Conservation (phyloP, 2,888 invertebrate genomes). For the Tenthredo notha region DNA sequence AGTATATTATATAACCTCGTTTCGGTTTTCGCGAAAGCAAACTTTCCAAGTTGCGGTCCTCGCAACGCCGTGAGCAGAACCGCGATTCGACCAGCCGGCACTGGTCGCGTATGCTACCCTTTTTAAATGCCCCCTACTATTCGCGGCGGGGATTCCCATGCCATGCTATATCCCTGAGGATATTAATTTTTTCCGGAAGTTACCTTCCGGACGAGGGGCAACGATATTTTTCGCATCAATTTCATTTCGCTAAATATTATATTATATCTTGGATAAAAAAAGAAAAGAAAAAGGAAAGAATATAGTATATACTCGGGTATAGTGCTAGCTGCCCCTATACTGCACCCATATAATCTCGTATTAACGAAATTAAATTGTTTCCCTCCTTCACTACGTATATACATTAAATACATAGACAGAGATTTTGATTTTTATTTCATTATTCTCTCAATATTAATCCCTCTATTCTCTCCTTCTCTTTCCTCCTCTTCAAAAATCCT, state of each 20-base stretch:
- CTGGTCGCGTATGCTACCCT: constrained; percentile 16
- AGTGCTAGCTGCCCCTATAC: neutral
- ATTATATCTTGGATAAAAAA: constrained; percentile 61
- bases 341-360: constrained; percentile 29
- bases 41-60: constrained; percentile 63
- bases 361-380: constrained; percentile 43
- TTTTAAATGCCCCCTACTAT: neutral
- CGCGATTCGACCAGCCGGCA: constrained; percentile 27
- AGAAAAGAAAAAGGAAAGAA: neutral
- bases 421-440: constrained; percentile 16
- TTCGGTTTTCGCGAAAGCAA: constrained; percentile 61
- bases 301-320: neutral
- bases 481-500: neutral
- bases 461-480: neutral
- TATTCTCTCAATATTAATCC: neutral
- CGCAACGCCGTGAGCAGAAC: constrained; percentile 38
- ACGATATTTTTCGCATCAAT: constrained; percentile 51
- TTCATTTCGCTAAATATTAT: constrained; percentile 61
- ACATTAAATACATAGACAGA: no score
- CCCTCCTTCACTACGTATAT: neutral
- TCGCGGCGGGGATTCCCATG: constrained; percentile 47
- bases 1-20: neutral
- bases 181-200: constrained; percentile 76
- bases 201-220: constrained; percentile 57
- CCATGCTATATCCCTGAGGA: constrained; percentile 65